Percentiles rank a stretch among this genome's conserved stretches.
Conservation (phyloP, 2,797 vertebrate genomes). For the Apodemus agrarius region DNA sequence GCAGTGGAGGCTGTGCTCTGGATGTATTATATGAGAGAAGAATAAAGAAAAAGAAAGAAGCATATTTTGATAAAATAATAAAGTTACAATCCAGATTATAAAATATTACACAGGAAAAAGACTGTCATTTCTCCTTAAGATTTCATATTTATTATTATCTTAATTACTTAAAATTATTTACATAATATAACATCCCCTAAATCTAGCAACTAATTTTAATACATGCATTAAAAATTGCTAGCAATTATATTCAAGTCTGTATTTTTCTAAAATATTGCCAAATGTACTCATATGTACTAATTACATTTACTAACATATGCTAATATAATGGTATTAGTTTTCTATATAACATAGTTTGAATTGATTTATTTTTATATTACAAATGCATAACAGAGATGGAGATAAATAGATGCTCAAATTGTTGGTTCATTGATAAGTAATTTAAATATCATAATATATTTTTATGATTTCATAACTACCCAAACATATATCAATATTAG, state of each 20-base stretch:
- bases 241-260: neutral
- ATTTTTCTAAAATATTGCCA: neutral
- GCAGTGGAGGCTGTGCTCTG: no score
- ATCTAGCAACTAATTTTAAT: neutral
- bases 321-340: neutral
- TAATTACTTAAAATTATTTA: neutral
- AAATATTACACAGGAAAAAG: neutral
- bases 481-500: neutral
- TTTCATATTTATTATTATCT: neutral
- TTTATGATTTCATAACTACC: neutral
- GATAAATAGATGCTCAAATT: neutral
- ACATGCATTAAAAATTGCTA: neutral
- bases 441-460: neutral
- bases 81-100: neutral
- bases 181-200: neutral
- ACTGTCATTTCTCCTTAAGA: neutral
- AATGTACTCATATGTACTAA: neutral
- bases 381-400: neutral
- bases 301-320: neutral
- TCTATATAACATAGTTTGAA: neutral
- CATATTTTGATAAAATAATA: neutral
- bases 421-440: neutral
- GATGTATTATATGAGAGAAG: no score
- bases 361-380: neutral
- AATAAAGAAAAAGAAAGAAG: no score